Evolutionary conservation across 1,140 invertebrate genomes (phyloP).

Genomic region (Nymphalis io): DNA sequence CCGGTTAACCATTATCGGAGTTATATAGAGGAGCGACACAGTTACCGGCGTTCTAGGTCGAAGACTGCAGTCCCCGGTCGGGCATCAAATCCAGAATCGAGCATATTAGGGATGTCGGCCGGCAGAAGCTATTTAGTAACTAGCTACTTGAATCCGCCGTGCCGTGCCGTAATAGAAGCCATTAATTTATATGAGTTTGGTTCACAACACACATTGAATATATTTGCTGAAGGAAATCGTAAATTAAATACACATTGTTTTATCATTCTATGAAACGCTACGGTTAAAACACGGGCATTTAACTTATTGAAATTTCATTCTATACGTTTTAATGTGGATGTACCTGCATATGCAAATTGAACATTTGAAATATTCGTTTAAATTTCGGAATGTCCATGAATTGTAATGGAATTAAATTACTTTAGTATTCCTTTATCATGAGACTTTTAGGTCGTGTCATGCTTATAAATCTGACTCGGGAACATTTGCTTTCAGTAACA

Average conservation of each 20-base stretch:
- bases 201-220: slow-evolving; percentile 25
- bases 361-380: not conserved
- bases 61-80: slow-evolving; percentile 57
- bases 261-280: slow-evolving; percentile 8
- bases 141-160: slow-evolving; percentile 47
- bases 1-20: slow-evolving; percentile 50
- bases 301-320: not conserved
- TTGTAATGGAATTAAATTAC: not conserved
- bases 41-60: slow-evolving; percentile 49
- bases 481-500: slow-evolving; percentile 17
- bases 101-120: slow-evolving; percentile 63
- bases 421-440: not conserved
- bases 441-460: not conserved
- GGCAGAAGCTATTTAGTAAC: slow-evolving; percentile 59
- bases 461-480: slow-evolving; percentile 8
- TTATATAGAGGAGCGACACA: slow-evolving; percentile 50
- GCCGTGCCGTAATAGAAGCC: slow-evolving; percentile 25
- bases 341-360: slow-evolving; percentile 2
- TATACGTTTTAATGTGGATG: not conserved
- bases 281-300: slow-evolving; percentile 4
- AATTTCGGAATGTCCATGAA: not conserved
- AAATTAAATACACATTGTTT: slow-evolving; percentile 29
- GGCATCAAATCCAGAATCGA: slow-evolving; percentile 55
- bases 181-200: slow-evolving; percentile 29
- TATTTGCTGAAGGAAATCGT: slow-evolving; percentile 24